Evolutionary conservation across 2,113 vertebrate genomes (phyloP).

Genomic region (Rhinolophus sinicus): DNA sequence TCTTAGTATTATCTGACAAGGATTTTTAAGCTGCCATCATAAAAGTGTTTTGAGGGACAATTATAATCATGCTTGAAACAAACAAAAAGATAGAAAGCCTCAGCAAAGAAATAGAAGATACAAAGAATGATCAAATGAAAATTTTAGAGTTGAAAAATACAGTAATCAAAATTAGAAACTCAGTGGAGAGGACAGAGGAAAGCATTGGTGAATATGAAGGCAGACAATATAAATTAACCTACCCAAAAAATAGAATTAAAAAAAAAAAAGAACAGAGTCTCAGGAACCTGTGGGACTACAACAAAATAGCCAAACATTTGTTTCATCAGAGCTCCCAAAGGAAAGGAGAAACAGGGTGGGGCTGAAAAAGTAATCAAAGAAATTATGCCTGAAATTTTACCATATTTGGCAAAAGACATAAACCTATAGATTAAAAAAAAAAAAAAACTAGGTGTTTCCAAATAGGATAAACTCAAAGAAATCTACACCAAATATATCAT

Average conservation of each 20-base stretch:
- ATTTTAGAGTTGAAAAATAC: slow-evolving; percentile 8
- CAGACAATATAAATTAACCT: neutral
- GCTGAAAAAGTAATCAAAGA: too few species aligned
- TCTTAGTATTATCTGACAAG: neutral
- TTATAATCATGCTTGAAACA: neutral
- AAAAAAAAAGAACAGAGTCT: too few species aligned
- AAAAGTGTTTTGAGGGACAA: neutral
- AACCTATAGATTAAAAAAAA: too few species aligned
- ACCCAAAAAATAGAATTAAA: neutral
- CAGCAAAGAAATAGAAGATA: neutral
- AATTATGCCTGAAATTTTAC: too few species aligned
- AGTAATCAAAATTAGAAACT: neutral
- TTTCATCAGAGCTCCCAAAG: too few species aligned
- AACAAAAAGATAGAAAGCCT: neutral
- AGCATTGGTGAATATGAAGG: neutral
- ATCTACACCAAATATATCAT: neutral
- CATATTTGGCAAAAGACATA: too few species aligned
- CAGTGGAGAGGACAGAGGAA: neutral
- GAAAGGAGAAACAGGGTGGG: too few species aligned
- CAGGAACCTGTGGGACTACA: too few species aligned
- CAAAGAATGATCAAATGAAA: neutral
- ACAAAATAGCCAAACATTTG: too few species aligned
- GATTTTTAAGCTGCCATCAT: neutral
- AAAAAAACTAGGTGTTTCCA: neutral
- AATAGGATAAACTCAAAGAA: neutral